These are phyloP conservation scores for Sphyrna mokarran DNA, from an alignment of 2,113 vertebrate species.

Conservation along the genomic window DNA sequence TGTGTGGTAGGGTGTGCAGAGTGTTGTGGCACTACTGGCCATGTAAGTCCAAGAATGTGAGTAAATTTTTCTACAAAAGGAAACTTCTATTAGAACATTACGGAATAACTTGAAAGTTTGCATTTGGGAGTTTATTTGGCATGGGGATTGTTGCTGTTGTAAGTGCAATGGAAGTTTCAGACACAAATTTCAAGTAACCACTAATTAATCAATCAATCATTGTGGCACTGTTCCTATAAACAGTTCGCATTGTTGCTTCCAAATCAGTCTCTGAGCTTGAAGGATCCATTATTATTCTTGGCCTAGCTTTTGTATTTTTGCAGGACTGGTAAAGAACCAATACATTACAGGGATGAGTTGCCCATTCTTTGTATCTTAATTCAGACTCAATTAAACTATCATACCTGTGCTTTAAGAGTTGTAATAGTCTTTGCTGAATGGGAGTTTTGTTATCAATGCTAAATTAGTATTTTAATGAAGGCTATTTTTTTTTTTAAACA, in stretches of 20 bases:
- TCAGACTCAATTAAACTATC: not conserved
- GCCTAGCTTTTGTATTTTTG: not conserved
- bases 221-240: not conserved
- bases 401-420: not conserved
- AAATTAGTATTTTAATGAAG: not conserved
- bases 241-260: not conserved
- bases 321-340: not conserved
- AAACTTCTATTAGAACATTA: not conserved
- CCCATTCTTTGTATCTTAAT: not conserved
- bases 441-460: not conserved
- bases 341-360: not conserved
- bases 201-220: not conserved
- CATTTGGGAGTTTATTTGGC: not conserved
- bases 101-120: not conserved
- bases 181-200: not conserved
- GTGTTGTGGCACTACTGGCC: too few species aligned
- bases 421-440: not conserved
- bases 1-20: too few species aligned
- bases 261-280: not conserved
- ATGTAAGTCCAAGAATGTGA: too few species aligned
- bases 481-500: not conserved
- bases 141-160: not conserved
- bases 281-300: not conserved
- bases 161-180: not conserved
- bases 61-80: too few species aligned